Evolutionary conservation across 1,140 invertebrate species (phyloP).

Genomic region (Trypoxylus dichotomus): DNA sequence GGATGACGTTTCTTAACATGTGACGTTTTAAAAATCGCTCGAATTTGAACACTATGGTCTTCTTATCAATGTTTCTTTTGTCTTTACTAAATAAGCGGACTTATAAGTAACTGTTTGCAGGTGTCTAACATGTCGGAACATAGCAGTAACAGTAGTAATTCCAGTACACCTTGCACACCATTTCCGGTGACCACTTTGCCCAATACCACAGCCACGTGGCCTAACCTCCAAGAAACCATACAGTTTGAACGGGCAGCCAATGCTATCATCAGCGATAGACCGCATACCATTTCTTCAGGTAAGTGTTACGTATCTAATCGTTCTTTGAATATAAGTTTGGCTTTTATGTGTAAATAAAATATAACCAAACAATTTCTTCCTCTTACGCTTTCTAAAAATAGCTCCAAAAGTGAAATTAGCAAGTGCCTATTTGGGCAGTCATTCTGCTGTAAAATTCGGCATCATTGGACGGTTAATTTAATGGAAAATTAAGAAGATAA

Average conservation of each 20-base stretch:
- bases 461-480: no score
- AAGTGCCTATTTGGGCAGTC: no score
- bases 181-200: slow-evolving; percentile 55
- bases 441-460: no score
- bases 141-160: slow-evolving; percentile 55
- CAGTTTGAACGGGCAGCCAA: slow-evolving; percentile 75
- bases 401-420: no score
- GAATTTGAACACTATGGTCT: background rate
- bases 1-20: no score
- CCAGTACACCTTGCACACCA: slow-evolving; percentile 54
- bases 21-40: background rate
- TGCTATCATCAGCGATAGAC: slow-evolving; percentile 76
- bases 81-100: background rate
- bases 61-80: no score
- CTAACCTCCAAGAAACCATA: slow-evolving; percentile 77
- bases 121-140: slow-evolving; percentile 61
- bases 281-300: slow-evolving; percentile 91
- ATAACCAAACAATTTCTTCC: no score
- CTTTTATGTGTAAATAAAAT: background rate
- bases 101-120: slow-evolving; percentile 45
- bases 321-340: background rate
- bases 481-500: no score
- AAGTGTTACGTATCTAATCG: slow-evolving; percentile 30
- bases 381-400: no score
- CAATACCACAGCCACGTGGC: slow-evolving; percentile 75